Conservation (phyloP, 2,888 invertebrate species). For the Drosophila emarginata region DNA sequence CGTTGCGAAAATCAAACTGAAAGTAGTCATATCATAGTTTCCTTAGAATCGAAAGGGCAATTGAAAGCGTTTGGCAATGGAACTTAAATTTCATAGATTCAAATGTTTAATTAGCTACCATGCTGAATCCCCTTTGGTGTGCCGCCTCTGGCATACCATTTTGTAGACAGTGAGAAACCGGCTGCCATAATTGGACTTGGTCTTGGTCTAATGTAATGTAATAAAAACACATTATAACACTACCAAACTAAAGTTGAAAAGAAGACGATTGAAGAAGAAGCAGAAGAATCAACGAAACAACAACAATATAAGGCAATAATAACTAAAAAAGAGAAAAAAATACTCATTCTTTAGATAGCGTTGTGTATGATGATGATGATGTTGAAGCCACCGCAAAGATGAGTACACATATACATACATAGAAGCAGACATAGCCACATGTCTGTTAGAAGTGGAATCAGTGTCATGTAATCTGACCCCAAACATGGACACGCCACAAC, state of each 20-base stretch:
- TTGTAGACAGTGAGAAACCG: constrained; percentile 58
- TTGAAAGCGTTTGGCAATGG: no score
- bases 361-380: constrained; percentile 31
- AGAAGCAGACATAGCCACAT: constrained; percentile 42
- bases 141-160: background rate
- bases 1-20: background rate
- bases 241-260: constrained; percentile 28
- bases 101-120: no score
- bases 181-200: constrained; percentile 66
- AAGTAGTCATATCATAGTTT: no score
- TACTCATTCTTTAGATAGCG: constrained; percentile 44
- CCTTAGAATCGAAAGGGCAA: no score
- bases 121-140: background rate
- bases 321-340: constrained; percentile 45
- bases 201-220: constrained; percentile 71
- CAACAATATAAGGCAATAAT: constrained; percentile 48
- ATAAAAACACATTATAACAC: constrained; percentile 72
- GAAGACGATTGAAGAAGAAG: constrained; percentile 23
- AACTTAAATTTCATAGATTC: no score
- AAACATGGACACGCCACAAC: constrained; percentile 77
- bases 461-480: constrained; percentile 75
- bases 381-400: background rate
- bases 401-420: constrained; percentile 22
- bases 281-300: constrained; percentile 26
- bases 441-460: constrained; percentile 72